Base-by-base conservation (phyloP, 2,888 invertebrate genomes). In the Coleophora flavipennella region DNA sequence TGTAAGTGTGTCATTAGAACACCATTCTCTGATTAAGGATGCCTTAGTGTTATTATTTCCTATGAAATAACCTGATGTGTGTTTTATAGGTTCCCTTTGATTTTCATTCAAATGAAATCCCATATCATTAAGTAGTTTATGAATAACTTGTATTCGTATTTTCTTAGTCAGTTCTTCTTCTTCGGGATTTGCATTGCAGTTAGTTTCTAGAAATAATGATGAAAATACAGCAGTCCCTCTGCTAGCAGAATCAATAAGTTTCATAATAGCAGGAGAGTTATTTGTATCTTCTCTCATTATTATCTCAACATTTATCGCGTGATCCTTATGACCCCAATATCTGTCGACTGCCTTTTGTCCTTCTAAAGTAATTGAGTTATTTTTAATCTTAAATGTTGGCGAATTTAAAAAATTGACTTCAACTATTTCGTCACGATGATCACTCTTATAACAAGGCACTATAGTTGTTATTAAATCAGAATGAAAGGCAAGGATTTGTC, bases 31-130 rank as follows among this genome's bases (percentile, higher is more conserved):
- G 2, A 40, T 32, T 20, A 40, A 9, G 2, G 31, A 9, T 1
- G 33, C 11, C 35, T 40, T 40, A 2, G 34, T 3, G 3, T 36
- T 14, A 38, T 10, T 8, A 10, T 42, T 14, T 7, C 37, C 35
- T 13, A 43, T 9, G 14, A 38, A 40, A 34, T 40, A 43, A n/a
- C 43, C 43, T 25, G 4, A 11, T 9, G 40, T 40, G 26, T 38
- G 38, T 20, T 35, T 11, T 27, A 38, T 33, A 11, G 12, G 4
- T 12, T 11, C 9, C 13, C 26, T 26, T 13, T 33, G 29, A 8
- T 28, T n/a, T 10, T 34, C 26, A 27, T 31, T 39, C 13, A 35
- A n/a, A 32, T 43, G 39, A n/a, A 43, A 11, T 11, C 12, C 10
- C 13, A 34, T 7, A n/a, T 43, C 32, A 31, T 31, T 29, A 26